Evolutionary conservation across 2,797 vertebrate genomes (phyloP), one percentile per base, ranked within the genome.

Genomic region (Protonibea diacanthus): DNA sequence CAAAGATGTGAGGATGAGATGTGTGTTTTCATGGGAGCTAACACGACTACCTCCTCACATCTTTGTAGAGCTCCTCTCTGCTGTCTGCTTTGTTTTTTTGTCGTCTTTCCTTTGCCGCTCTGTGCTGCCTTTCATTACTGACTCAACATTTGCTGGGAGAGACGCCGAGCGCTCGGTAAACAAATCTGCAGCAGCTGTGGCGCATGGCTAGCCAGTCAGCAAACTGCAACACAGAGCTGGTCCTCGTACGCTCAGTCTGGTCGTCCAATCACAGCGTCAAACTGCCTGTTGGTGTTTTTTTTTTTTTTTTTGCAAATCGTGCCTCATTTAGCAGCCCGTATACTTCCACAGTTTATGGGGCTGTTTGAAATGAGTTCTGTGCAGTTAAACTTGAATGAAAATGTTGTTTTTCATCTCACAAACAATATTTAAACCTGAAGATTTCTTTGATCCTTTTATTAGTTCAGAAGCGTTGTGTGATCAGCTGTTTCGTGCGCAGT

Each of bases 161-260:
- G 9, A 74, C 70, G 72, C 38, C 13, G 12, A 40, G 52, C 62
- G 48, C 57, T 72, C 49, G 0, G 86, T 82, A 87, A 84, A 84
- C 82, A 87, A 76, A 84, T 80, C 74, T 74, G 65, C 78, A 80
- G 74, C 81, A 75, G 78, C 79, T 82, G 82, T 82, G 33, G 58
- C 65, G 53, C 60, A 48, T 48, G 38, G 38, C 59, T 40, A 60
- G 60, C 76, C 71, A 49, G 51, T 61, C 29, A 33, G 64, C 70
- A 75, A 65, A 58, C 64, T 57, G 52, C 55, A 18, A 67, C 49
- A 74, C 73, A 70, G 38, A 69, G 21, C 58, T 67, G 71, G n/a
- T 75, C 45, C 47, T 51, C 51, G 51, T 71, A 13, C 27, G 23
- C 17, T 70, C 23, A n/a, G 18, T 71, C 21, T 62, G 44, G 29